Conservation (phyloP, 2,797 vertebrate species). For the Dermochelys coriacea region DNA sequence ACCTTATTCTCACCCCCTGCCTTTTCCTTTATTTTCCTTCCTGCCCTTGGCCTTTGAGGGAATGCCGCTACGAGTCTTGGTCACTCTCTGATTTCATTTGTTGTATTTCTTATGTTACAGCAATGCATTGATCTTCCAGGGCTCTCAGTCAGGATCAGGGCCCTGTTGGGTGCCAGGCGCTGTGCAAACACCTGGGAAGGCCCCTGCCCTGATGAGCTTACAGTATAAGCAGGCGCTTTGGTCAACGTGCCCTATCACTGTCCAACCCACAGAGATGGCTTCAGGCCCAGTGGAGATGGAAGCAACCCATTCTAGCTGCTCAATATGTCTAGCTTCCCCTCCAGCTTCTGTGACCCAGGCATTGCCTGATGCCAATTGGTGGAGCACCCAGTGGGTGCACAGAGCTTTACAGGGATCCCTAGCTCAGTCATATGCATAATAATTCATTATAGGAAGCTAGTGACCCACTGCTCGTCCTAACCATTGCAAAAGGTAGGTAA, state of each 20-base stretch:
- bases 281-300: neutral
- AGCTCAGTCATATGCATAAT: neutral
- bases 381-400: neutral
- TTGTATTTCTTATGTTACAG: neutral
- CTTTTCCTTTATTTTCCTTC: neutral
- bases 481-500: neutral
- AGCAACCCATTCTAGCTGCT: neutral
- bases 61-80: too few relatives aligned
- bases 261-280: neutral
- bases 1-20: neutral
- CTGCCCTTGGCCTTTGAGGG: neutral
- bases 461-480: neutral
- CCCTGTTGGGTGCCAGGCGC: neutral
- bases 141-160: neutral
- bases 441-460: neutral
- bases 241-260: neutral
- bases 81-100: neutral
- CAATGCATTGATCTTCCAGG: too few relatives aligned
- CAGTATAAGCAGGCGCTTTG: neutral
- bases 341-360: neutral
- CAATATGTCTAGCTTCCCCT: neutral
- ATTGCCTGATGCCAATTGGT: too few relatives aligned
- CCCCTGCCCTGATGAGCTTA: too few relatives aligned
- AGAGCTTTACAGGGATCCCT: neutral
- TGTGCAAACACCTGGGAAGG: neutral